These are phyloP conservation scores for Otus sunia DNA, from an alignment of 2,113 vertebrate species.

Conservation along the genomic window DNA sequence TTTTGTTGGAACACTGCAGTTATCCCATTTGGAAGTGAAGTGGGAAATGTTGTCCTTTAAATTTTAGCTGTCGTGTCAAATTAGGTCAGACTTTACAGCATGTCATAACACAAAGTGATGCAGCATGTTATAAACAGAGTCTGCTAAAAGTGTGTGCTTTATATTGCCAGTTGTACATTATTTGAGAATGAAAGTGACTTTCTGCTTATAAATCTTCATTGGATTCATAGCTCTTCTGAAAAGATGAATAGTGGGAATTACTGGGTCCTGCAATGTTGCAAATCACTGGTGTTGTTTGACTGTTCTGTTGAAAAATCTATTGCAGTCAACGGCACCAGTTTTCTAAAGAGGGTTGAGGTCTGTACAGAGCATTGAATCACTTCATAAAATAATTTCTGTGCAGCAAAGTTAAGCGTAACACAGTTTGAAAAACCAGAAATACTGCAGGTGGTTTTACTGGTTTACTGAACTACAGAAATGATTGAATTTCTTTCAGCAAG, in stretches of 20 bases:
- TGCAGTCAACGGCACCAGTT: background rate
- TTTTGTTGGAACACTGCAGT: constrained; percentile 32
- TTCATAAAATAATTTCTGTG: constrained; percentile 21
- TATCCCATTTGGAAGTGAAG: constrained; percentile 59
- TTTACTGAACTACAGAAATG: constrained; percentile 1
- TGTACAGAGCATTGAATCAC: background rate
- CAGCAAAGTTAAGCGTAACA: background rate
- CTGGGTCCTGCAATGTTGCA: background rate
- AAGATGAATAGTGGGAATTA: constrained; percentile 42
- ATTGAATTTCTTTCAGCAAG: background rate
- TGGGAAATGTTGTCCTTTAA: constrained; percentile 64
- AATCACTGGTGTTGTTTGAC: constrained; percentile 54
- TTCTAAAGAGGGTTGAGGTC: constrained; percentile 12
- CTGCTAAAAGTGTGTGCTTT: background rate
- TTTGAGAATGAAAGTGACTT: constrained; percentile 46
- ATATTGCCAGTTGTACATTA: constrained; percentile 46
- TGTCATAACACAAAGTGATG: constrained; percentile 51
- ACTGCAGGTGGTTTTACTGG: background rate
- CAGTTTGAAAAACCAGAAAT: background rate
- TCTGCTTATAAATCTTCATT: constrained; percentile 53
- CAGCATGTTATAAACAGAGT: constrained; percentile 39
- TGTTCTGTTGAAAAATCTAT: constrained; percentile 36
- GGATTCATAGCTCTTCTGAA: constrained; percentile 17
- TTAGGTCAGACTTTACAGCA: constrained; percentile 63
- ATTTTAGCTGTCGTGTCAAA: constrained; percentile 63